A percentile compares a stretch with the other conserved stretches of the same genome.
These are phyloP conservation scores for Synanthedon myopaeformis DNA, from an alignment of 2,888 invertebrate genomes.

Conservation along the genomic window DNA sequence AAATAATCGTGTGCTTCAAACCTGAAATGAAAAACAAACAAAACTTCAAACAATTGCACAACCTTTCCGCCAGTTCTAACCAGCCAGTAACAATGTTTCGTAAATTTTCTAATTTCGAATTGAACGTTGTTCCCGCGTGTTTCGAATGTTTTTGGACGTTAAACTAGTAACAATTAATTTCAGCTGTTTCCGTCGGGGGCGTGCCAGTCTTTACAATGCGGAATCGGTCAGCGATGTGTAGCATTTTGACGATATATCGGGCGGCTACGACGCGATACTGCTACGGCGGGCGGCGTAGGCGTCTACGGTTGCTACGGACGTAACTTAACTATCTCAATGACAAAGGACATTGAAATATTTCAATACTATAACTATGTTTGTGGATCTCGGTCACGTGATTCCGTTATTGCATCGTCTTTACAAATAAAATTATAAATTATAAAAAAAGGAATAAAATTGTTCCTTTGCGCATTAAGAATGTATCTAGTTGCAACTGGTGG, in stretches of 20 bases:
- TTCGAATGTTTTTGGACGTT: background rate
- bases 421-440: no score
- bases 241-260: conserved; percentile 32
- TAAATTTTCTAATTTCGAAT: no score
- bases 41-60: no score
- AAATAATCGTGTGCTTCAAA: no score
- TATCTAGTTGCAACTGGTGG: conserved; percentile 15
- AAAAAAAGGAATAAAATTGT: conserved; percentile 18
- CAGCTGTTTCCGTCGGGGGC: conserved; percentile 19
- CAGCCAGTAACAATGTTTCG: no score
- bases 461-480: conserved; percentile 23
- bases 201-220: conserved; percentile 16
- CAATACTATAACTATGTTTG: background rate
- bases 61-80: no score
- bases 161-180: conserved; percentile 33
- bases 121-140: no score
- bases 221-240: conserved; percentile 29
- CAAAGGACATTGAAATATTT: background rate
- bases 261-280: conserved; percentile 3
- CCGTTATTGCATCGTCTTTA: conserved; percentile 5
- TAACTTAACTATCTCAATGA: conserved; percentile 7
- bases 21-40: no score
- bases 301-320: conserved; percentile 5
- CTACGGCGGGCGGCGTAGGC: conserved; percentile 5
- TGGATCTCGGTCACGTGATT: conserved; percentile 6